phyloP scores from a whole-genome alignment of 2,797 vertebrate species.

The Apogon hyalosoma region DNA sequence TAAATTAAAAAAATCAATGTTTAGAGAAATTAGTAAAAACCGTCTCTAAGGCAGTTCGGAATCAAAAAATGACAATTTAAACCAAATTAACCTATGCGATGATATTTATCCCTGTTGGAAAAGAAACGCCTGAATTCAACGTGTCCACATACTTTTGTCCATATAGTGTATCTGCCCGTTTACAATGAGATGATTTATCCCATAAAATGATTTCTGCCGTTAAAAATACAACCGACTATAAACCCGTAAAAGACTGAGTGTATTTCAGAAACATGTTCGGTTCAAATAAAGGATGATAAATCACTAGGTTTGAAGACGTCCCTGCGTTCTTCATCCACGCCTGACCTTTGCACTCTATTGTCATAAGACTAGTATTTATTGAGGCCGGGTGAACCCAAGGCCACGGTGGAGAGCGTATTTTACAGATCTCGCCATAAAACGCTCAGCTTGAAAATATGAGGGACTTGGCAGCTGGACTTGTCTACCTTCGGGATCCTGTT shows the following conservation, averaged over 20 bases:
- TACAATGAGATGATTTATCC: constrained; percentile 30
- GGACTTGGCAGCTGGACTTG: constrained; percentile 68
- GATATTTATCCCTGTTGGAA: no score
- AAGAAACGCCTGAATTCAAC: not conserved
- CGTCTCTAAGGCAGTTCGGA: no score
- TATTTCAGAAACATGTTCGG: constrained; percentile 11
- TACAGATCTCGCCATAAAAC: constrained; percentile 82
- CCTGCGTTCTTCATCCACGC: constrained; percentile 43
- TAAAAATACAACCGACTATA: not conserved
- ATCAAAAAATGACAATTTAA: no score
- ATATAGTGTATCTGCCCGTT: constrained; percentile 16
- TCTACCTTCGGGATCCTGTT: constrained; percentile 79
- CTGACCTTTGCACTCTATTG: constrained; percentile 68
- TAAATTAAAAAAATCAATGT: no score
- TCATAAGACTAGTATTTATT: constrained; percentile 81
- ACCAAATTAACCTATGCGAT: no score
- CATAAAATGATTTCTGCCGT: constrained; percentile 10
- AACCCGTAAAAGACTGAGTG: not conserved
- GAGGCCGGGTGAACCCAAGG: constrained; percentile 59
- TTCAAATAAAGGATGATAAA: constrained; percentile 13
- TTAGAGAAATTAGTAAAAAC: no score
- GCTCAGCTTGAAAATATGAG: constrained; percentile 84
- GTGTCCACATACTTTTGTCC: no score
- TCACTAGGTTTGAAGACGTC: constrained; percentile 42
- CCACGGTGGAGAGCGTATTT: constrained; percentile 73